phyloP scores from a whole-genome alignment of 2,797 vertebrate species.

The Hafferia zeledoni region DNA sequence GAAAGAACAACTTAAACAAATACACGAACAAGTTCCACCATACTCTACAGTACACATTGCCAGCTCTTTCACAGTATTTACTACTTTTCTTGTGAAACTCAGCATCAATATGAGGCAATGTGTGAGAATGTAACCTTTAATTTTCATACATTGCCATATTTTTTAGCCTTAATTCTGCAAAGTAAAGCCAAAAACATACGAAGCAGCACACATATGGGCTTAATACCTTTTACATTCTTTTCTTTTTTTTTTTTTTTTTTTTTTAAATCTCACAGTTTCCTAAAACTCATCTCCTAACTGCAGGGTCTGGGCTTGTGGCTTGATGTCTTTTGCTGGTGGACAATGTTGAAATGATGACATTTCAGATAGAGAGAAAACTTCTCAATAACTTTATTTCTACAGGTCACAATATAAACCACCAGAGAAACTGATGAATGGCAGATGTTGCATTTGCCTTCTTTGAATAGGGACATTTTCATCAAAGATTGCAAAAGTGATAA shows the following conservation, averaged over 20 bases:
- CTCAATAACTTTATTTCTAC: background rate
- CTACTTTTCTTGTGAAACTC: background rate
- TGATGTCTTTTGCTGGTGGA: background rate
- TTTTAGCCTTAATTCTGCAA: background rate
- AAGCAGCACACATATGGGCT: rapidly evolving
- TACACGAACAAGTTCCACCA: rapidly evolving
- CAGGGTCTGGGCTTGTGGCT: background rate
- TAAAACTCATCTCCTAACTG: background rate
- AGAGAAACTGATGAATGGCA: background rate
- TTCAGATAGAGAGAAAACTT: background rate
- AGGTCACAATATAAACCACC: background rate
- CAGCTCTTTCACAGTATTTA: background rate
- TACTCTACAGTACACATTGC: background rate
- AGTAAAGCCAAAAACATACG: background rate
- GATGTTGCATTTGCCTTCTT: background rate
- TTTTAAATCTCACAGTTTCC: background rate
- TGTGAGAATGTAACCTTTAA: background rate
- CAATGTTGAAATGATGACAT: background rate
- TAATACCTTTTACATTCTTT: background rate
- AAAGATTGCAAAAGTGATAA: background rate
- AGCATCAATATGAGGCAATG: background rate
- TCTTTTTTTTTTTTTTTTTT: background rate
- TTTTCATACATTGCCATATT: background rate
- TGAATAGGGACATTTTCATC: background rate
- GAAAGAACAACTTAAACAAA: background rate